Evolutionary conservation across 2,888 invertebrate genomes (phyloP), one percentile per base, ranked within the genome.

Genomic region (Leptothorax acervorum): DNA sequence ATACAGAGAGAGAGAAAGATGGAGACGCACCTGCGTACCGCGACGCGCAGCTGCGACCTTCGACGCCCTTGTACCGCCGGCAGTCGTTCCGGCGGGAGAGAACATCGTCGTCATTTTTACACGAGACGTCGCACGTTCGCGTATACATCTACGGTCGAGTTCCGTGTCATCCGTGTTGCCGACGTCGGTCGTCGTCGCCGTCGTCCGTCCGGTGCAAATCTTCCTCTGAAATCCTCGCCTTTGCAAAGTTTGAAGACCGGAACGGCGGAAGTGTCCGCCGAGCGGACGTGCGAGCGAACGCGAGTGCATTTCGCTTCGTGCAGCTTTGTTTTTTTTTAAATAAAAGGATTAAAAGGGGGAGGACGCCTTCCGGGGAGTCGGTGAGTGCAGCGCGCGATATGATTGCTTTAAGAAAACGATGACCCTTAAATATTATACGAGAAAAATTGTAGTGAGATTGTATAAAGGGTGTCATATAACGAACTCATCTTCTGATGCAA

Each of bases 41-140:
- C 82, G 87, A 86, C 93, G 94, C 93, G 93, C 92, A 92, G 92
- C 92, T 94, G 92, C 93, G 94, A 94, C 94, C 94, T 94, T 94
- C 92, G 87, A 90, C 91, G 94, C 92, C 94, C 94, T 94, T 94
- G 93, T 87, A 79, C 82, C 91, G 88, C 81, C 89, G 87, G 39
- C 73, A 60, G 4, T 63, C 85, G 88, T 88, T 85, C 87, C 86
- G 87, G 84, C 88, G 89, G 87, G 87, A 86, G 89, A 82, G 82
- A 68, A 18, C 81, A 79, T 86, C 85, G 83, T 85, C 85, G 87
- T 92, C 92, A 92, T 89, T 92, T 92, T 92, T 90, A 90, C 89
- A 85, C 88, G 88, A 83, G 73, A 87, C 89, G 71, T 55, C 87
- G 74, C 66, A 86, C 84, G 83, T 70, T n/a, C 62, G 82, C 86